Evolutionary conservation across 2,888 invertebrate genomes (phyloP).

Genomic region (Parnassius smintheus): DNA sequence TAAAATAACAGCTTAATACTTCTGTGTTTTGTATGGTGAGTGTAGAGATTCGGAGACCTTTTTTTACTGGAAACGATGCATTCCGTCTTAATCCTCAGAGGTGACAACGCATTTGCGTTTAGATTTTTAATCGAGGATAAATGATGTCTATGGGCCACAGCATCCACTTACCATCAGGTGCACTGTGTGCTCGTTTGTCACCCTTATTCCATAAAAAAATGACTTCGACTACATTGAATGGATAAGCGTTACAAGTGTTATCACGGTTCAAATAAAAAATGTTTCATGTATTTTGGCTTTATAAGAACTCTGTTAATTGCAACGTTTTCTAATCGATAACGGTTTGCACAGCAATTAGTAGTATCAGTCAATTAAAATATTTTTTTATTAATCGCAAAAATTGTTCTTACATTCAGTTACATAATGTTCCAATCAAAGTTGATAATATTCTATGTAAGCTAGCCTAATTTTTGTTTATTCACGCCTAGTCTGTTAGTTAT

Average conservation of each 20-base stretch:
- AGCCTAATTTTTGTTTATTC: neutral
- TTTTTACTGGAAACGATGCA: too few relatives aligned
- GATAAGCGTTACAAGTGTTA: neutral
- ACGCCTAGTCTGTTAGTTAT: neutral
- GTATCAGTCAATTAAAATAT: conserved; percentile 9
- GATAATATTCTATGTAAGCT: neutral
- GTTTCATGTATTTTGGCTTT: neutral
- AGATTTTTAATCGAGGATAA: too few relatives aligned
- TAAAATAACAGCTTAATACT: too few relatives aligned
- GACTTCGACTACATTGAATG: neutral
- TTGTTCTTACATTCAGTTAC: neutral
- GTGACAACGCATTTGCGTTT: too few relatives aligned
- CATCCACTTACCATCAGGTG: too few relatives aligned
- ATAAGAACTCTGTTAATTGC: conserved; percentile 2
- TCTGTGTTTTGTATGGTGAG: too few relatives aligned
- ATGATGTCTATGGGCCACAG: too few relatives aligned
- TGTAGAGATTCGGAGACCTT: too few relatives aligned
- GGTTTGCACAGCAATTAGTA: conserved; percentile 9
- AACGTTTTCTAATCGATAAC: conserved; percentile 2
- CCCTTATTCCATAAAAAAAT: neutral
- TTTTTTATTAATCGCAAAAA: conserved; percentile 2
- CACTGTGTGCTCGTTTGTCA: too few relatives aligned
- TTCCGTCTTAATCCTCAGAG: too few relatives aligned
- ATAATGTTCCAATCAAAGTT: neutral
- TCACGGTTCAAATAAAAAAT: conserved; percentile 1